Conservation (phyloP, 2,797 vertebrate species). For the Cuniculus paca region DNA sequence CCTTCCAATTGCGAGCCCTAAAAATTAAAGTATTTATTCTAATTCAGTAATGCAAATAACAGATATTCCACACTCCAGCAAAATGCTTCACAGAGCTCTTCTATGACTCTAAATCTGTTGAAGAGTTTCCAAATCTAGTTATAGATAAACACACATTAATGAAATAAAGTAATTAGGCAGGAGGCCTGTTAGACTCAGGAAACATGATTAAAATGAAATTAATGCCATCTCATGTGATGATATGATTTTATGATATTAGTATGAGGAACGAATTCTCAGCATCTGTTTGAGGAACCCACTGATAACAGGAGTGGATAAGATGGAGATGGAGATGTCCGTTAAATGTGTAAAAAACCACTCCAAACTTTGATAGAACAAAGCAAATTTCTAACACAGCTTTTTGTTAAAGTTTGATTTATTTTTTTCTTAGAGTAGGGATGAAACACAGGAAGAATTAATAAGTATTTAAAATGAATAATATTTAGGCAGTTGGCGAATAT, state of each 20-base stretch:
- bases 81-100: neutral
- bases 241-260: neutral
- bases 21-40: neutral
- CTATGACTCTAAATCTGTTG: neutral
- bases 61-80: neutral
- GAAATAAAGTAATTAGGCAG: conserved; percentile 53
- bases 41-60: neutral
- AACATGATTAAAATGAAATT: conserved; percentile 50
- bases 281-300: neutral
- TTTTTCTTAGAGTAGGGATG: neutral
- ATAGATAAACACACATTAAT: neutral
- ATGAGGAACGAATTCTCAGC: neutral
- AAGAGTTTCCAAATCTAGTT: conserved; percentile 14
- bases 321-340: neutral
- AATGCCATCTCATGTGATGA: neutral
- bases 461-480: conserved; percentile 23
- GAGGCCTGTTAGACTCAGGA: conserved; percentile 49
- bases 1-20: neutral
- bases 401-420: neutral
- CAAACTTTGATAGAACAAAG: neutral
- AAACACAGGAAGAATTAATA: neutral
- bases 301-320: neutral
- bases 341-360: neutral
- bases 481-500: neutral
- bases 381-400: neutral